Base-by-base conservation (phyloP, 2,888 invertebrate species). In the Alcis repandata region DNA sequence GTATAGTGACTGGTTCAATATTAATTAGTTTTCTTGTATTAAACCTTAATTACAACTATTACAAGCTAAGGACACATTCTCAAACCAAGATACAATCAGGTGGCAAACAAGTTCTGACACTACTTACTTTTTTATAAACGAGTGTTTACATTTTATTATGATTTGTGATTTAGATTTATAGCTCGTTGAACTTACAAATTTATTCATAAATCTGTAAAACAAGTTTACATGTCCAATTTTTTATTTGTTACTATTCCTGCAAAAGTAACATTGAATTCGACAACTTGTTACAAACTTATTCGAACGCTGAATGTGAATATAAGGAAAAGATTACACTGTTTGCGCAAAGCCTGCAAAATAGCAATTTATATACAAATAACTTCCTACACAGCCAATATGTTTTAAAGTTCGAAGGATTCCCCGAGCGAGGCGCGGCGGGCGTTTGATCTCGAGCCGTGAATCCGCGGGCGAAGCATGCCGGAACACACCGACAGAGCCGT, bases 361-460 rank as follows among this genome's bases (percentile, higher is more conserved):
- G 65, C 59, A 63, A 66, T 56, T 61, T 61, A 60, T 59, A 59
- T 67, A 69, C 64, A 68, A 67, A 65, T 59, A 59, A 52, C 56
- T 62, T 64, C 54, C 49, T 56, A 51, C 60, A 36, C 58, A 57
- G 67, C 65, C 63, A 70, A 70, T 69, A 67, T 67, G 67, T 59
- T 69, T 68, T 67, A 68, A 72, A 63, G 61, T 63, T 69, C 54
- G 52, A 59, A 70, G 68, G 70, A 68, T 75, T 77, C 72, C 72
- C 76, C 69, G 60, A 68, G 73, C 71, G 71, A 38, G 13, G 52
- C 43, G 46, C 32, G 41, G 40, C 32, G 56, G 60, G 57, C 71
- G 75, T 78, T 82, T 74, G 76, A 77, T 79, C 79, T 77, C 71
- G 67, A 67, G 68, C 71, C 74, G 77, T 77, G 79, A 79, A 83